Base-by-base conservation (phyloP, 2,888 invertebrate species). In the Brachyptera putata region DNA sequence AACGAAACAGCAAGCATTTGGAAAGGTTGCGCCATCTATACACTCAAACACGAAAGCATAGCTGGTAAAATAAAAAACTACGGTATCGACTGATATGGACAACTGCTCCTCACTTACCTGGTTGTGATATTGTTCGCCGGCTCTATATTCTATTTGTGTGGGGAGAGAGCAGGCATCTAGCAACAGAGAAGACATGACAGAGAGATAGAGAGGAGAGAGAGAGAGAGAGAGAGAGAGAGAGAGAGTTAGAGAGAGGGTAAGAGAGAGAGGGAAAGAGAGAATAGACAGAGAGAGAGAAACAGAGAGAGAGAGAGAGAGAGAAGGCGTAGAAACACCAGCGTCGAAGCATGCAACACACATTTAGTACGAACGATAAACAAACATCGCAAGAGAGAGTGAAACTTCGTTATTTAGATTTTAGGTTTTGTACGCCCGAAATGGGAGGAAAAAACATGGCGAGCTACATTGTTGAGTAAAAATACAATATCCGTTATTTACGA, bases 141-240 rank as follows among this genome's bases (percentile, higher is more conserved):
- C 85, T 86, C 85, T 86, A 85, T 86, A 85, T 86, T 87, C 87
- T 87, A 87, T 87, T 86, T 86, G 84, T 85, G 85, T 86, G 85
- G 85, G 86, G 86, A 86, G 80, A 80, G 86, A 86, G 89, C 90
- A 90, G 89, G 89, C 89, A 90, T 90, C 90, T 90, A 90, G 89
- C 89, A 89, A 90, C 90, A 89, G 87, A 90, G 88, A 90, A 65
- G 39, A 89, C 86, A 86, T 82, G 81, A 81, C 43, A 60, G 57
- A 63, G 34, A 65, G 48, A 60, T 41, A 55, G 62, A 55, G 26
- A 86, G 80, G 89, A 90, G 88, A 90, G 81, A 81, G 37, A 61
- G 57, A 63, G 43, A 65, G 50, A 60, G 55, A 56, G 61, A 56
- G 30, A 36, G 18, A 46, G 48, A 50, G 36, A 60, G 55, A 60